A percentile compares a stretch with the other conserved stretches of the same genome.
Evolutionary conservation across 1,140 invertebrate genomes (phyloP).

Genomic region (Nomia melanderi): DNA sequence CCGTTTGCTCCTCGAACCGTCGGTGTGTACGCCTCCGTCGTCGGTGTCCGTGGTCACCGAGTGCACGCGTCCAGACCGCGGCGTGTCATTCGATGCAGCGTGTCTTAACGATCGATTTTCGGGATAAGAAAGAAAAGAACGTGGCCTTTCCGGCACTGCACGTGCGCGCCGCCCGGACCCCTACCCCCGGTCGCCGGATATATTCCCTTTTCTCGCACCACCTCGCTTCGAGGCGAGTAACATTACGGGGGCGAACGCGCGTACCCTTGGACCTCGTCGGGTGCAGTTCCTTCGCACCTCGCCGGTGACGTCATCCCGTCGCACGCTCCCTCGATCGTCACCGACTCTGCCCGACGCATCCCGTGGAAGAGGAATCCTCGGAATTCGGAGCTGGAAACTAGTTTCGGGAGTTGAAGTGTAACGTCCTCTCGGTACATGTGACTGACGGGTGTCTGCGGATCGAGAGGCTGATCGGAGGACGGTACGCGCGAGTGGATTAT

Average conservation of each 20-base stretch:
- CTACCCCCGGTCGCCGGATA: neutral
- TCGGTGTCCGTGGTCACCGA: neutral
- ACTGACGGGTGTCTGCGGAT: no score
- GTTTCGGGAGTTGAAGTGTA: no score
- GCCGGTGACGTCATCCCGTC: conserved; percentile 33
- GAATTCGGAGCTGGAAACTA: no score
- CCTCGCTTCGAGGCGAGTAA: conserved; percentile 21
- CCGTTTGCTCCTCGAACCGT: no score
- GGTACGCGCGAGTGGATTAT: no score
- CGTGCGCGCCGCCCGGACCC: conserved; percentile 33
- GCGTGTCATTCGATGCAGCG: conserved; percentile 40
- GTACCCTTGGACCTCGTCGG: conserved; percentile 41
- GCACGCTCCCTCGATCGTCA: neutral
- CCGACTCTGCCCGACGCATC: no score
- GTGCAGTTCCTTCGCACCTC: conserved; percentile 16
- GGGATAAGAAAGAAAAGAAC: conserved; percentile 49
- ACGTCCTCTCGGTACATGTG: no score
- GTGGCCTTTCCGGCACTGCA: conserved; percentile 48
- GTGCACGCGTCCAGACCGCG: conserved; percentile 18
- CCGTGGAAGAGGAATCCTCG: no score
- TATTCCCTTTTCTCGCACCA: conserved; percentile 23
- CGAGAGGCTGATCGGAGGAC: no score
- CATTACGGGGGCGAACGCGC: conserved; percentile 24
- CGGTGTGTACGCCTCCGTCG: neutral
- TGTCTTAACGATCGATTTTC: conserved; percentile 47